Evolutionary conservation across 2,888 invertebrate genomes (phyloP).

Genomic region (Anagyrus pseudococci): DNA sequence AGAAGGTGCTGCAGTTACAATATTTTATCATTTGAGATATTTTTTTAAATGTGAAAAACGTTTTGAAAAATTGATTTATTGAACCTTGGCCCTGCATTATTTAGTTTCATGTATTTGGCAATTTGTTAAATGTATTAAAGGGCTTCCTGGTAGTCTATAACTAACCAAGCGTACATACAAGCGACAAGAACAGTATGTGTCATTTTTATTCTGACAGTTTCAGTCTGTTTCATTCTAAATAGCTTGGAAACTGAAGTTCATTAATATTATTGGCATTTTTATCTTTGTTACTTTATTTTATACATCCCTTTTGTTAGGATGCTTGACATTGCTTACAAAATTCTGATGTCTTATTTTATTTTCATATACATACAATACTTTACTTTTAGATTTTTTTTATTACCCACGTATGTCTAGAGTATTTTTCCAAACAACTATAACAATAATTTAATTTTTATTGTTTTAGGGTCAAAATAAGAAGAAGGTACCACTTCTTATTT

Average conservation of each 20-base stretch:
- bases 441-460: not conserved
- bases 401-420: not conserved
- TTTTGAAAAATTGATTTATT: not conserved
- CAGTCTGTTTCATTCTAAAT: too few relatives aligned
- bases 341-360: too few relatives aligned
- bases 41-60: too few relatives aligned
- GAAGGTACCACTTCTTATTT: constrained; percentile 58
- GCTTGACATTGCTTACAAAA: too few relatives aligned
- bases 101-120: not conserved
- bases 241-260: too few relatives aligned
- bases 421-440: not conserved
- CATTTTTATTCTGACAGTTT: too few relatives aligned
- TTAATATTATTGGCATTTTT: too few relatives aligned
- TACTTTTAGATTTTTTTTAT: too few relatives aligned
- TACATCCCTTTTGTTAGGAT: too few relatives aligned
- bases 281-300: too few relatives aligned
- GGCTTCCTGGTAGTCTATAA: constrained; percentile 22
- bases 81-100: not conserved
- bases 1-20: too few relatives aligned
- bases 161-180: constrained; percentile 31
- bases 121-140: constrained; percentile 6
- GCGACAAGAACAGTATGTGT: not conserved
- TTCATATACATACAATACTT: not conserved
- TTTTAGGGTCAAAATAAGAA: constrained; percentile 61
- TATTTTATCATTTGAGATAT: too few relatives aligned